Evolutionary conservation across 2,113 vertebrate genomes (phyloP).

Genomic region (Nerophis ophidion): DNA sequence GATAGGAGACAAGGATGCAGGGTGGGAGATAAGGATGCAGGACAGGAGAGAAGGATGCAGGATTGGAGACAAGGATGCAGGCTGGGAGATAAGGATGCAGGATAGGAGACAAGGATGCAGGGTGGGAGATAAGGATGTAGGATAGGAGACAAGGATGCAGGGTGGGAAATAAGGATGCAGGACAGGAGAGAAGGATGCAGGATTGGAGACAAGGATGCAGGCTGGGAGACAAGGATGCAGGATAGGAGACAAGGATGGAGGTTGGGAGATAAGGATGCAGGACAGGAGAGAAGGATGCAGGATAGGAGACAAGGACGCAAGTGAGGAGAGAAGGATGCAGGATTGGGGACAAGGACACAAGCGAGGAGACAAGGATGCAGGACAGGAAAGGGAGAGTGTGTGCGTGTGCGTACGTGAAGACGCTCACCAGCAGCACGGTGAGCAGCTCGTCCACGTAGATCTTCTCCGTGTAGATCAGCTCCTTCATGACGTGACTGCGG

Average conservation of each 20-base stretch:
- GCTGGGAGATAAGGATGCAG: slow-evolving; percentile 1
- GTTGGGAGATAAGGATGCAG: too few relatives aligned
- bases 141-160: too few relatives aligned
- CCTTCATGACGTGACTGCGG: slow-evolving; percentile 82
- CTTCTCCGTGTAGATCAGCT: slow-evolving; percentile 86
- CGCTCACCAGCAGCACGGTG: slow-evolving; percentile 83
- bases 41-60: background rate
- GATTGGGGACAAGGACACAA: too few relatives aligned
- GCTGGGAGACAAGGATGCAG: too few relatives aligned
- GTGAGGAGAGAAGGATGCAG: too few relatives aligned
- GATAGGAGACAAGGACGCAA: too few relatives aligned
- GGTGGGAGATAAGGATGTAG: background rate
- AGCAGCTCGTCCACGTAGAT: slow-evolving; percentile 88
- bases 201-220: too few relatives aligned
- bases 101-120: background rate
- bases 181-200: too few relatives aligned
- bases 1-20: background rate
- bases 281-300: too few relatives aligned
- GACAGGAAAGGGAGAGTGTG: background rate
- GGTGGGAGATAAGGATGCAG: background rate
- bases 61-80: background rate
- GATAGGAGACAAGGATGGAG: too few relatives aligned
- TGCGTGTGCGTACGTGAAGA: background rate
- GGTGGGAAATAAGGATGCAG: too few relatives aligned
- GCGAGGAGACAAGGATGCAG: too few relatives aligned